Base-by-base conservation (phyloP, 2,797 vertebrate species). In the Peromyscus melanophrys region DNA sequence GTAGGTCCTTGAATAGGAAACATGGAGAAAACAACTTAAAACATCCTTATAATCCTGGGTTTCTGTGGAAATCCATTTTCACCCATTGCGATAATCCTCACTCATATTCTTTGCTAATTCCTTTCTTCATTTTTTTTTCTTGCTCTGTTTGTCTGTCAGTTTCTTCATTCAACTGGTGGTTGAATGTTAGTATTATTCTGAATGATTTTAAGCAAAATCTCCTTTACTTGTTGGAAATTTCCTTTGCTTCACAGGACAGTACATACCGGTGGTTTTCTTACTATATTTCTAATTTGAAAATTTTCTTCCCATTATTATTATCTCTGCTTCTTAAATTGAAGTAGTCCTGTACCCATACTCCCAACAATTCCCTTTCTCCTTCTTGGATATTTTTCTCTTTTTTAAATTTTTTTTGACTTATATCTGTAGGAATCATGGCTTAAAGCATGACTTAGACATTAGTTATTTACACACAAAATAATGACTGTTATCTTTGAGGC, bases 321-420 rank as follows among this genome's bases (percentile, higher is more conserved):
- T 14, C 13, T 4, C 9, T 27, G 10, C 10, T 17, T 21, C 13
- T 75, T 80, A 91, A 89, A 84, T 85, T 90, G n/a, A n/a, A 82
- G 3, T 65, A 78, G 2, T 31, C 3, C 0, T 57, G 5, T 1
- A 5, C 0, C 0, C 4, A n/a, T 7, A 63, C 4, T 6, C 82
- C 9, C 29, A 71, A 82, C 17, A 49, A 23, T 52, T 71, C 52
- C 17, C 76, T 2, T 55, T 92, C 37, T 90, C 27, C 17, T 21
- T 55, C 5, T 40, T 57, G 9, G 10, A 17, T 73, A 57, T 19
- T 73, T 8, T 0, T 82, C 57, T 57, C 57, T 63, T 69, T 46
- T 49, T 14, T 55, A 67, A 67, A 14, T 12, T 21, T 37, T 21
- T 21, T 17, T n/a, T 92, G 43, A 6, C 29, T 84, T 25, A 46